phyloP scores from a whole-genome alignment of 2,888 invertebrate genomes.

The Troilus luridus region DNA sequence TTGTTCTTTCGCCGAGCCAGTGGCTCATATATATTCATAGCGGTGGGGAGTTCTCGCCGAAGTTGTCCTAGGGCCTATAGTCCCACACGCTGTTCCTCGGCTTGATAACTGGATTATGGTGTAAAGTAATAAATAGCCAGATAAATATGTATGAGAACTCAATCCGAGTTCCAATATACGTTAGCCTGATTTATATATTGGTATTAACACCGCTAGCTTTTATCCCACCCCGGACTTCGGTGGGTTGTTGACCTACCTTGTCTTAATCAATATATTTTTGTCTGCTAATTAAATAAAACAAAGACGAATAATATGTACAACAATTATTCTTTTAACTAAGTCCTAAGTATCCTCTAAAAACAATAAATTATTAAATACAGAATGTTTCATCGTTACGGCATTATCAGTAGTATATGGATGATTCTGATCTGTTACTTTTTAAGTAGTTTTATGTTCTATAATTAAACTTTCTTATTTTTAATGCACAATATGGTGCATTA shows the following conservation, averaged over 20 bases:
- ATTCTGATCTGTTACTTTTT: too few species aligned
- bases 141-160: conserved; percentile 30
- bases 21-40: conserved; percentile 32
- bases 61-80: conserved; percentile 10
- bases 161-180: conserved; percentile 10
- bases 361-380: too few species aligned
- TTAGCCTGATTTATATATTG: background rate
- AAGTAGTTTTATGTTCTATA: too few species aligned
- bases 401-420: too few species aligned
- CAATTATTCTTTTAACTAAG: too few species aligned
- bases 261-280: background rate
- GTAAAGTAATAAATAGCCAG: conserved; percentile 22
- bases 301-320: too few species aligned
- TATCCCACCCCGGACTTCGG: background rate
- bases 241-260: background rate
- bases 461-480: too few species aligned
- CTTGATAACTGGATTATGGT: conserved; percentile 34
- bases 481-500: too few species aligned
- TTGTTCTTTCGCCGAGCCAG: conserved; percentile 9
- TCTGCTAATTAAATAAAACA: too few species aligned
- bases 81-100: background rate
- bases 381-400: too few species aligned
- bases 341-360: too few species aligned
- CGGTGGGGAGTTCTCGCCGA: background rate
- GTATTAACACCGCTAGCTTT: background rate